A percentile compares a stretch with the other conserved stretches of the same genome.
Evolutionary conservation across 2,113 vertebrate genomes (phyloP).

Genomic region (Notechis scutatus): DNA sequence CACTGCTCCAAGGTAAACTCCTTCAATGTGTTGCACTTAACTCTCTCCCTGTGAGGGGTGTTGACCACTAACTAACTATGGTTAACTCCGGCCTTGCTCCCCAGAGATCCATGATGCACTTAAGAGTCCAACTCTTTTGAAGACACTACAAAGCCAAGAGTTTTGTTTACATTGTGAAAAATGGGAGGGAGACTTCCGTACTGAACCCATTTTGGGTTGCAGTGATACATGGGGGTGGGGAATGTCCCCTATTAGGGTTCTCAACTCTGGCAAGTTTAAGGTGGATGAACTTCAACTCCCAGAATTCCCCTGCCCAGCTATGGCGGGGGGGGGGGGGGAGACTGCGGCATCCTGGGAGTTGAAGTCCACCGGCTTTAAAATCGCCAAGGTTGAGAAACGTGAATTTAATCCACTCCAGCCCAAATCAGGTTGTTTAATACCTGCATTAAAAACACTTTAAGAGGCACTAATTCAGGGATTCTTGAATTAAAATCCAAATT

Average conservation of each 20-base stretch:
- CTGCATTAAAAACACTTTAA: not conserved
- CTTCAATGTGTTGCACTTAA: conserved; percentile 1
- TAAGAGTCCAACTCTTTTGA: not conserved
- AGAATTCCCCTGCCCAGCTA: not conserved
- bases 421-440: not conserved
- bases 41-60: not conserved
- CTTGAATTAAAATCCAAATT: not conserved
- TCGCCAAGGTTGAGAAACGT: not conserved
- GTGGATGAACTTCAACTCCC: not conserved
- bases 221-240: not conserved
- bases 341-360: not conserved
- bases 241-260: no score
- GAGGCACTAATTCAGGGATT: no score
- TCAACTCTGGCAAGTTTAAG: not conserved
- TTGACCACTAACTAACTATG: not conserved
- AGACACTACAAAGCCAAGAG: not conserved
- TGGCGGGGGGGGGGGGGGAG: no score
- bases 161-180: not conserved
- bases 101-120: no score
- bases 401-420: not conserved
- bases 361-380: not conserved
- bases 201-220: not conserved
- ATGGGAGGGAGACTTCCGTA: not conserved
- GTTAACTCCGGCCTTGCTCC: not conserved
- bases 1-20: not conserved